A percentile compares a stretch with the other conserved stretches of the same genome.
These are phyloP conservation scores for Brachyptera risi DNA, from an alignment of 2,888 invertebrate species.

Conservation along the genomic window DNA sequence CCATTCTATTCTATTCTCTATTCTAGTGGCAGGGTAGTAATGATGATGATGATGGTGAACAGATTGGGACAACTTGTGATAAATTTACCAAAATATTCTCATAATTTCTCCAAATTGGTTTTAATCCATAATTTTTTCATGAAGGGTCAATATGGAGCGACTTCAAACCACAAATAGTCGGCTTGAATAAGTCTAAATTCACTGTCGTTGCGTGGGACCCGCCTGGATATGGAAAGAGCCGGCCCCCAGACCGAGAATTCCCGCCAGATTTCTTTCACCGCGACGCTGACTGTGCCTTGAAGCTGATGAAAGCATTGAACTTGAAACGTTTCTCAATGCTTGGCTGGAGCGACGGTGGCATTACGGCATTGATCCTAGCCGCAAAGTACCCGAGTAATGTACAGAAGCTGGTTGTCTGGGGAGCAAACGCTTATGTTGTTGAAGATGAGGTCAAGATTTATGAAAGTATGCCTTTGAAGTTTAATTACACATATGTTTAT, in stretches of 20 bases:
- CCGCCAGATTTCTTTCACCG: conserved; percentile 63
- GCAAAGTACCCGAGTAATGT: conserved; percentile 63
- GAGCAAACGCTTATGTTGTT: conserved; percentile 69
- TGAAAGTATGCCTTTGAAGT: conserved; percentile 20
- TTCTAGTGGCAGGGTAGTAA: too few species aligned
- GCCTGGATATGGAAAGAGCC: conserved; percentile 80
- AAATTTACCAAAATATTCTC: too few species aligned
- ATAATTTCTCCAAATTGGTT: too few species aligned
- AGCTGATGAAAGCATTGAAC: conserved; percentile 67
- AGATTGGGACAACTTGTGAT: too few species aligned
- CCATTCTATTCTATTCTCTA: too few species aligned
- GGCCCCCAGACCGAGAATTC: conserved; percentile 73
- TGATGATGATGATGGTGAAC: too few species aligned
- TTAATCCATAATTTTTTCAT: too few species aligned
- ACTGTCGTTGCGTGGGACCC: conserved; percentile 77
- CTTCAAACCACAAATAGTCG: conserved; percentile 59
- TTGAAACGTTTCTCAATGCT: conserved; percentile 67
- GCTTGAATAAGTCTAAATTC: conserved; percentile 56
- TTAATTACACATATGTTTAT: background rate
- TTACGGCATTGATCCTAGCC: conserved; percentile 70
- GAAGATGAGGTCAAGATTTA: conserved; percentile 37
- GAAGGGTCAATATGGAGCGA: conserved; percentile 78
- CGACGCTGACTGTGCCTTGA: conserved; percentile 67
- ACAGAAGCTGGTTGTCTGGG: conserved; percentile 72
- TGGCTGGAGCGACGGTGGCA: conserved; percentile 91